Conservation (phyloP, 2,113 vertebrate species). For the Junco hyemalis region DNA sequence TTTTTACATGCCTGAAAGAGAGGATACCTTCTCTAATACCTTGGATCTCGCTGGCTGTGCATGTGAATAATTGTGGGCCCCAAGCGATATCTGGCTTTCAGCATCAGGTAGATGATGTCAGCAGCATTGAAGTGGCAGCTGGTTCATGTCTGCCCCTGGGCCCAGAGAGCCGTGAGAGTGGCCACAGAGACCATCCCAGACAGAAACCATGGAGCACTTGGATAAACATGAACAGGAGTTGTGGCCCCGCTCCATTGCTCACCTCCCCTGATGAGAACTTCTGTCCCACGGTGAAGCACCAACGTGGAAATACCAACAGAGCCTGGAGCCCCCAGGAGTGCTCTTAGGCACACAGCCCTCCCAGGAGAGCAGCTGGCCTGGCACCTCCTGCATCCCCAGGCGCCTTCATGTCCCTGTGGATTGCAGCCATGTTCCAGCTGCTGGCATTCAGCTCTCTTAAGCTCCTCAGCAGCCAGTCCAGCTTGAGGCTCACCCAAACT, state of each 20-base stretch:
- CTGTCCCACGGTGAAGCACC: neutral
- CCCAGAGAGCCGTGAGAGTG: neutral
- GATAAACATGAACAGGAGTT: neutral
- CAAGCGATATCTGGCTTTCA: neutral
- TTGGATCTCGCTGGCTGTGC: neutral
- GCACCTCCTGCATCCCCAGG: neutral
- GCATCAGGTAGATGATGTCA: neutral
- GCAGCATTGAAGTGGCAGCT: neutral
- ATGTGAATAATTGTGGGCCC: neutral
- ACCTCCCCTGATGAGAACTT: neutral
- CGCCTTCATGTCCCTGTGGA: rapidly evolving
- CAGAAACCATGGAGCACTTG: neutral
- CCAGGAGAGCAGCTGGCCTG: neutral
- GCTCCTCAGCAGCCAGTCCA: neutral
- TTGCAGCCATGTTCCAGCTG: neutral
- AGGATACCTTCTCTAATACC: neutral
- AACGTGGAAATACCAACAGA: neutral
- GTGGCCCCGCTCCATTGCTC: neutral
- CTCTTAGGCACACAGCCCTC: neutral
- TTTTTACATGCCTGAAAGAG: neutral
- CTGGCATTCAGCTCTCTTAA: neutral
- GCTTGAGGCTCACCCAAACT: neutral
- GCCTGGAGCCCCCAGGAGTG: neutral
- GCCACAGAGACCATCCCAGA: neutral
- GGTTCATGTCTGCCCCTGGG: neutral